phyloP scores from a whole-genome alignment of 37 sponge, comb jelly and placozoan genomes.

The Axinella damicornis region DNA sequence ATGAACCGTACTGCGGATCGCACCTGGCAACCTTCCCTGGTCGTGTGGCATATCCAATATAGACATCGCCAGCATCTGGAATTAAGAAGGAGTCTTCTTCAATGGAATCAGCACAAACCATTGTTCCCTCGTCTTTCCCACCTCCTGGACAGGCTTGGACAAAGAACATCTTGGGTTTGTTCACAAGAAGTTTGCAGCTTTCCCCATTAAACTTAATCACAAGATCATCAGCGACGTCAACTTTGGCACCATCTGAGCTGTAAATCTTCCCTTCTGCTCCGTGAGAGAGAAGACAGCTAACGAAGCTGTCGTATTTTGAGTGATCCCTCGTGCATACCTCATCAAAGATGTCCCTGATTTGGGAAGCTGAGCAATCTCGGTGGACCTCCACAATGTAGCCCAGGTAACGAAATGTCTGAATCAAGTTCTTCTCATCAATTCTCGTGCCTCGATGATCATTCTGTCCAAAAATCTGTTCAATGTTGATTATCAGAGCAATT shows the following conservation, averaged over 20 bases:
- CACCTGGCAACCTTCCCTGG: constrained; percentile 36
- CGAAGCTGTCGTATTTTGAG: constrained; percentile 73
- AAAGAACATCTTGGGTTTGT: constrained; percentile 92
- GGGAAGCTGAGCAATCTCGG: constrained; percentile 35
- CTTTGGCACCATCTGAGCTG: constrained; percentile 73
- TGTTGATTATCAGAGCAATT: constrained; percentile 80
- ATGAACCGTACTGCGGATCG: constrained; percentile 53
- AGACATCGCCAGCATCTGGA: constrained; percentile 59
- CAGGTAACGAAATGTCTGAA: constrained; percentile 39
- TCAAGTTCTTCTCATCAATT: constrained; percentile 49
- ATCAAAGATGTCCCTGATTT: constrained; percentile 47
- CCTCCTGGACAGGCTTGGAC: constrained; percentile 91
- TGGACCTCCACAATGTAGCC: constrained; percentile 59
- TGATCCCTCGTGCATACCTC: constrained; percentile 52
- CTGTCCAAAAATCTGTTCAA: constrained; percentile 41
- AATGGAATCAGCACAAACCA: constrained; percentile 11
- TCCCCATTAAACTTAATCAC: constrained; percentile 36
- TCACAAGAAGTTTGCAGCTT: constrained; percentile 40
- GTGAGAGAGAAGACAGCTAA: constrained; percentile 90
- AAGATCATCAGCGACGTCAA: constrained; percentile 40
- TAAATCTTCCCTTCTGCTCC: constrained; percentile 69
- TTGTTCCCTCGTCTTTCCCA: constrained; percentile 41
- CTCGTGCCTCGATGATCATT: constrained; percentile 12
- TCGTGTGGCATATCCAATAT: constrained; percentile 53
- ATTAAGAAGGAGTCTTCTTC: constrained; percentile 36